phyloP scores from a whole-genome alignment of 37 sponge, comb jelly and placozoan species.

The Agelas oroides region DNA sequence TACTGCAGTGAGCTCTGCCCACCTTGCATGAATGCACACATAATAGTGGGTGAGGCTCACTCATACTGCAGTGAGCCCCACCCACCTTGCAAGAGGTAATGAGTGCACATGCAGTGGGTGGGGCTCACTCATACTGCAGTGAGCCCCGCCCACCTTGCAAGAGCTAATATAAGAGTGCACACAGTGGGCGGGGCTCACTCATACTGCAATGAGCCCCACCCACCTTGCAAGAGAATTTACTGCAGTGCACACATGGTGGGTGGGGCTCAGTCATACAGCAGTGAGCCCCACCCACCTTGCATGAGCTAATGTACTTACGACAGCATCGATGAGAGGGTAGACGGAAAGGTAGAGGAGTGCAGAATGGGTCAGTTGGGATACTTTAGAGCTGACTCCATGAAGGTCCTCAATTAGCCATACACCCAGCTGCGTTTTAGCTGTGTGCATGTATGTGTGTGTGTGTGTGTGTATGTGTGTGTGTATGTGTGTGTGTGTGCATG shows the following conservation, averaged over 20 bases:
- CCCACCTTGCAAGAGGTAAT: not conserved
- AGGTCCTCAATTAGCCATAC: slow-evolving; percentile 56
- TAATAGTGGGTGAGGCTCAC: no score
- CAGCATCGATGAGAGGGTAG: slow-evolving; percentile 60
- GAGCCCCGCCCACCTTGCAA: not conserved
- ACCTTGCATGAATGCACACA: not conserved
- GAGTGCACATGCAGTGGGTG: no score
- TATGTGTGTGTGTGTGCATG: no score
- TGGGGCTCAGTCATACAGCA: no score
- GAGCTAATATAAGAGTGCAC: not conserved
- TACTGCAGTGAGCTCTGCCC: no score
- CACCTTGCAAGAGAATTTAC: not conserved
- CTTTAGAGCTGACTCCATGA: slow-evolving; percentile 45
- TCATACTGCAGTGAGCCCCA: no score
- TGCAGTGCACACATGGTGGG: not conserved
- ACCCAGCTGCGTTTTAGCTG: slow-evolving; percentile 66
- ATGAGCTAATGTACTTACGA: slow-evolving; percentile 23
- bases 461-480: no score
- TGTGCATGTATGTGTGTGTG: slow-evolving; percentile 21
- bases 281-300: not conserved
- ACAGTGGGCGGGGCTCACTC: no score
- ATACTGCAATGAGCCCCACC: no score
- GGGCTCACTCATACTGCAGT: no score
- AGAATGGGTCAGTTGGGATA: slow-evolving; percentile 30
- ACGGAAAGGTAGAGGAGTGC: slow-evolving; percentile 52